These are phyloP conservation scores for Pampusana beccarii DNA, from an alignment of 2,113 vertebrate species.

Conservation along the genomic window DNA sequence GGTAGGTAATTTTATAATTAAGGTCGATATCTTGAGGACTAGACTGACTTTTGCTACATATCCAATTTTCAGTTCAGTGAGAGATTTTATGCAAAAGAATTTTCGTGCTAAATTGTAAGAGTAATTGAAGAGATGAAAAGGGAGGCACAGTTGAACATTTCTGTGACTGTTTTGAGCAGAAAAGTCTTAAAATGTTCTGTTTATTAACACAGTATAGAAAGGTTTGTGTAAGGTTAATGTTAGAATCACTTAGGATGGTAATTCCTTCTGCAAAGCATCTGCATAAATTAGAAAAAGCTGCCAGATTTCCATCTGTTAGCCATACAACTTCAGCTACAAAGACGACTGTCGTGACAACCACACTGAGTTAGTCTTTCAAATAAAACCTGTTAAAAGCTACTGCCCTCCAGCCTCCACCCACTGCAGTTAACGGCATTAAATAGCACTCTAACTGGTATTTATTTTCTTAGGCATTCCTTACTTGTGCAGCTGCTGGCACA, in stretches of 20 bases:
- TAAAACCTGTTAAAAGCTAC: conserved; percentile 80
- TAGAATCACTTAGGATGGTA: conserved; percentile 54
- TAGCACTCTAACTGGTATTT: conserved; percentile 74
- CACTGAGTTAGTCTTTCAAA: conserved; percentile 79
- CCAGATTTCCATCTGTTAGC: conserved; percentile 79
- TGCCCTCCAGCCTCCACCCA: conserved; percentile 73
- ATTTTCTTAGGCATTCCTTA: conserved; percentile 78
- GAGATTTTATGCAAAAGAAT: conserved; percentile 1
- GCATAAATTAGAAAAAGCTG: conserved; percentile 65
- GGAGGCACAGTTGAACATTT: conserved; percentile 9
- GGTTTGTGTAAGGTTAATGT: conserved; percentile 60
- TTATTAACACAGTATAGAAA: conserved; percentile 49
- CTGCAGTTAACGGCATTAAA: conserved; percentile 72
- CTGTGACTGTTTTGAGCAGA: conserved; percentile 30
- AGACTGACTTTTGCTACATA: conserved; percentile 6
- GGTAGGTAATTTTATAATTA: conserved; percentile 23
- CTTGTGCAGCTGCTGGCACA: conserved; percentile 67
- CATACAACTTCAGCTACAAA: conserved; percentile 74
- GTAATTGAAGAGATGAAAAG: conserved; percentile 10
- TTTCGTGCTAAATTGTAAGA: neutral
- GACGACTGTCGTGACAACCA: conserved; percentile 78
- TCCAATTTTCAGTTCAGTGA: neutral
- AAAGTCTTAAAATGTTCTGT: conserved; percentile 51
- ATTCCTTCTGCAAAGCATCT: conserved; percentile 66
- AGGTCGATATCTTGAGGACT: neutral